Evolutionary conservation across 2,113 vertebrate genomes (phyloP).

Genomic region (Sinosuthora webbiana): DNA sequence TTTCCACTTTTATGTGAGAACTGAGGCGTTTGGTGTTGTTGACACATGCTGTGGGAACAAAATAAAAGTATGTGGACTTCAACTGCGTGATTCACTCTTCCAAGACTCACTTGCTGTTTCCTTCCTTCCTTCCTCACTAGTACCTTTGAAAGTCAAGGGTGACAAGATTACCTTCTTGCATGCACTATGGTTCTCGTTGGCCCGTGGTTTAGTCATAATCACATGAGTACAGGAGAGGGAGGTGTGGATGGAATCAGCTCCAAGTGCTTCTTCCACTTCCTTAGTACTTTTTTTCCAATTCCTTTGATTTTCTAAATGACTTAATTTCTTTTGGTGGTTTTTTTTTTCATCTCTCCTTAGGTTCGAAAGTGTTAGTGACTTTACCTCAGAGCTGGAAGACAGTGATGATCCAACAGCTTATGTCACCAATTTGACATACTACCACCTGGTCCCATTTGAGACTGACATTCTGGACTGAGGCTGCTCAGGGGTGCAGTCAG

Average conservation of each 20-base stretch:
- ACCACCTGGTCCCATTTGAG: constrained; percentile 95
- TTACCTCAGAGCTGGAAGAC: constrained; percentile 80
- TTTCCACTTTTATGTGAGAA: neutral
- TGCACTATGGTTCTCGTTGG: neutral
- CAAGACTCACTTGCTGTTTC: neutral
- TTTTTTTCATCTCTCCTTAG: constrained; percentile 63
- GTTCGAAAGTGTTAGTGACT: constrained; percentile 86
- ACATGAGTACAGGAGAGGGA: neutral
- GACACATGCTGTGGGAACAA: neutral
- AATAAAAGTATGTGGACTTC: neutral
- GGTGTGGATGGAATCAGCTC: neutral
- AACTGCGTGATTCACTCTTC: neutral
- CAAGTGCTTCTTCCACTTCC: neutral
- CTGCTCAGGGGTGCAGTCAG: neutral
- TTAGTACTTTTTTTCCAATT: neutral
- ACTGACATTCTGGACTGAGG: constrained; percentile 94
- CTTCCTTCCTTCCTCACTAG: neutral
- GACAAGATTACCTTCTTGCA: neutral
- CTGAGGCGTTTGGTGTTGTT: neutral
- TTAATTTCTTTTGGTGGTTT: neutral
- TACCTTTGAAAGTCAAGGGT: neutral
- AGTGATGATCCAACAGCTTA: constrained; percentile 88
- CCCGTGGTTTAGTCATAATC: neutral
- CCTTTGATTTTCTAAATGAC: neutral
- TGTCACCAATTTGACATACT: constrained; percentile 96